phyloP scores from a whole-genome alignment of 2,113 vertebrate species.

The Apodemus sylvaticus region DNA sequence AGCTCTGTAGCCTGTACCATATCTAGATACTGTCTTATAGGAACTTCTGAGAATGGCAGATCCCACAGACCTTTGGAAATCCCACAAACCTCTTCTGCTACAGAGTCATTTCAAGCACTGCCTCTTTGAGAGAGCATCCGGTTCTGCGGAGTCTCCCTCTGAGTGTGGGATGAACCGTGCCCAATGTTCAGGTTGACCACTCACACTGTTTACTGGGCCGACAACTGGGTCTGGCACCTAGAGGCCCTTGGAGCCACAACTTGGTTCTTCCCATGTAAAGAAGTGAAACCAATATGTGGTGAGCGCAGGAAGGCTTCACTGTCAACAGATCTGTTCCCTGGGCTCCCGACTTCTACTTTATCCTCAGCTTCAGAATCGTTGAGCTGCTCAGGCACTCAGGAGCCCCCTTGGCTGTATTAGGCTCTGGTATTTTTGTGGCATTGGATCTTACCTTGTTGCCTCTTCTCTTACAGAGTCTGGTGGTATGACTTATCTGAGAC shows the following conservation, averaged over 20 bases:
- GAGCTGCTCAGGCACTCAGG: not conserved
- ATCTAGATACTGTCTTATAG: constrained; percentile 27
- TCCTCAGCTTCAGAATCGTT: not conserved
- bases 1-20: not conserved
- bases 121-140: constrained; percentile 51
- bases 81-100: constrained; percentile 17
- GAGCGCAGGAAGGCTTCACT: constrained; percentile 42
- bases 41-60: constrained; percentile 57
- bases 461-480: not conserved
- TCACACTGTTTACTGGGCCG: not conserved
- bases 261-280: constrained; percentile 32
- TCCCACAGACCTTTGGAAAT: constrained; percentile 19
- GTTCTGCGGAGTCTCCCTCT: constrained; percentile 75
- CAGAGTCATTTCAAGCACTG: constrained; percentile 52
- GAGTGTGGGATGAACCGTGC: not conserved
- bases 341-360: not conserved
- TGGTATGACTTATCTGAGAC: not conserved
- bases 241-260: not conserved
- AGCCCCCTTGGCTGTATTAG: not conserved
- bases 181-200: constrained; percentile 44
- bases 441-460: not conserved
- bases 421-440: not conserved
- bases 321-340: not conserved
- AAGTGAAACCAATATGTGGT: not conserved
- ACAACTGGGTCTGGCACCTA: not conserved